Base-by-base conservation (phyloP, 2,797 vertebrate species). In the Harpagifer antarcticus region DNA sequence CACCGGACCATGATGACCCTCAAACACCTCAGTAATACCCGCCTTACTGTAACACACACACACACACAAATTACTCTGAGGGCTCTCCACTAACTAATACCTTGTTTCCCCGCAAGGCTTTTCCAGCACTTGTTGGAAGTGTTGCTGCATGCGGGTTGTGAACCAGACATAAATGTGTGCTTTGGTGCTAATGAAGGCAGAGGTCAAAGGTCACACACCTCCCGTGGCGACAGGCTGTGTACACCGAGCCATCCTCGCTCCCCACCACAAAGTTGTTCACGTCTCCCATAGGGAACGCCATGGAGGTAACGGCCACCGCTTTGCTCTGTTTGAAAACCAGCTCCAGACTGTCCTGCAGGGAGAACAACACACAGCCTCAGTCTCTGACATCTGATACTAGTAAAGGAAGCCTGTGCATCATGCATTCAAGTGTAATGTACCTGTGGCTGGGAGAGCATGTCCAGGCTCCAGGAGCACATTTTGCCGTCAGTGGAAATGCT, bases 221-320 rank as follows among this genome's bases (percentile, higher is more conserved):
- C 85, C 98, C 98, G 2, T 99, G 98, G 73, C 98, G 97, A 59
- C 97, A 99, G 3, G 98, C 97, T n/a, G 97, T 98, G 85, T 99
- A 99, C 72, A 99, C 96, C 0, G 97, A 99, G 65, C 98, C 98
- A 76, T 99, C 98, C 90, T 99, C 98, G 64, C 98, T 99, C 70
- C 98, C 98, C 88, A 99, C 98, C 69, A 99, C 97, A 81, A 99
- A 99, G 93, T 99, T 99, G 93, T 99, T 99, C 67, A 99, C 98
- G 13, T 99, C 98, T 50, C 96, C 98, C 71, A 98, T 85, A 82
- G 98, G 98, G 88, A 99, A 99, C 14, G 98, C 97, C 98, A 99
- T 99, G 89, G 97, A 98, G 72, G 98, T 99, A 69, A 99, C 98
- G 16, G 98, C 97, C 81, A 99, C 98, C 0, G 98, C 95, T 86